Evolutionary conservation across 2,113 vertebrate species (phyloP), one percentile per base, ranked within the genome.

Genomic region (Oreocharis arfaki): DNA sequence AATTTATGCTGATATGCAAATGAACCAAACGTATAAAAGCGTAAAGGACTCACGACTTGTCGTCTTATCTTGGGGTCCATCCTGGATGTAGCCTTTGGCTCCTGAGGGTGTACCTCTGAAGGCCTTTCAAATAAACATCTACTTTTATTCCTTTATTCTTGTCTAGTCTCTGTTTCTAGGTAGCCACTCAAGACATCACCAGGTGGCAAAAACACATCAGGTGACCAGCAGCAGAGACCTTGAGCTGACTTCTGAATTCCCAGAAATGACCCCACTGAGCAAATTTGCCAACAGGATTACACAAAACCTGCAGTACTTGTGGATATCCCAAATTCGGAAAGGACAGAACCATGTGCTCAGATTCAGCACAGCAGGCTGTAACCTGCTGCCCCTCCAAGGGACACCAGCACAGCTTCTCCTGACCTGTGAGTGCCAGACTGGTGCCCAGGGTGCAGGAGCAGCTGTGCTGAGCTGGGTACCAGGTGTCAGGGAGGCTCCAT

Each of bases 211-310:
- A 91, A 27, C 0, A 0, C 39, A 78, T 44, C 63, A 57, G 50
- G 83, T 61, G 67, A 87, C 16, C 64, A 74, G 70, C 50, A 77
- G 56, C 27, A 84, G 11, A 82, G 50, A 79, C 69, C 46, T 61
- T 28, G 5, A 78, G 35, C 22, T 21, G 61, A 37, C 46, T n/a
- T 56, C 30, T 44, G 21, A 35, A 50, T 32, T 73, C 46, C 37
- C 27, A 82, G 44, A 60, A 64, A n/a, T 20, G 1, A 76, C 6
- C 42, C 26, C 0, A 0, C 11, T 7, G 50, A 83, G 7, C 14
- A 64, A 49, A 32, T 32, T 6, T 67, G 52, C 24, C 35, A 49
- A 32, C 28, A 39, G 30, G 11, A 76, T 63, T 55, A 56, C 53
- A 71, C 28, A 80, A 70, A 83, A 37, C 39, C 47, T 15, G 15